Evolutionary conservation across 2,797 vertebrate species (phyloP).

Genomic region (Diplodus puntazzo): DNA sequence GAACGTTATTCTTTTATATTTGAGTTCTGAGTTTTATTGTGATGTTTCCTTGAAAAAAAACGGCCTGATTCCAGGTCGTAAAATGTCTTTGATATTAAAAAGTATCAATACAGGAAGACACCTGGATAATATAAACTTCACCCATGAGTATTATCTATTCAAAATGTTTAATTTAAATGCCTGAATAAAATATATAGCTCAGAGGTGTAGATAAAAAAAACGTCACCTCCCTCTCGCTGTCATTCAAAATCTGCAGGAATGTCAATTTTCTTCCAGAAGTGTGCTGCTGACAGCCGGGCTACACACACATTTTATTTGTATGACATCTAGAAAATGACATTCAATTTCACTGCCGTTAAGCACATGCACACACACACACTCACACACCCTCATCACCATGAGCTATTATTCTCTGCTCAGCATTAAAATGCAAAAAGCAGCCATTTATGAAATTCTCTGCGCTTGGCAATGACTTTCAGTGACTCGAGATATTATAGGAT

Average conservation of each 20-base stretch:
- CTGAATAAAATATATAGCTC: constrained; percentile 11
- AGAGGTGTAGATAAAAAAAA: constrained; percentile 6
- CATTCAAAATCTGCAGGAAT: constrained; percentile 3
- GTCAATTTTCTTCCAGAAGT: constrained; percentile 11
- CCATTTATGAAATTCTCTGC: constrained; percentile 57
- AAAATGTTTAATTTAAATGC: background rate
- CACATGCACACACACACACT: background rate
- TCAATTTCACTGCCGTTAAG: constrained; percentile 7
- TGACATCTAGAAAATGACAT: constrained; percentile 21
- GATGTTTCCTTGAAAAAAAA: background rate
- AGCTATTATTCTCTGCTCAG: constrained; percentile 44
- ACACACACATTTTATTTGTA: constrained; percentile 37
- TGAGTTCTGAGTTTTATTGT: background rate
- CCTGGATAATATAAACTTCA: background rate
- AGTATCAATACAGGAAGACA: background rate
- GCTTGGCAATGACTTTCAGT: constrained; percentile 52
- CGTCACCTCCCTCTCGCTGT: constrained; percentile 4
- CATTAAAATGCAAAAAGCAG: constrained; percentile 55
- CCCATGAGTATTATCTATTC: background rate
- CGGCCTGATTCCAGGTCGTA: too few species aligned
- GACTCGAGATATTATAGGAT: constrained; percentile 57
- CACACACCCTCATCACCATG: constrained; percentile 3
- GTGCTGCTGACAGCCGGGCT: constrained; percentile 39
- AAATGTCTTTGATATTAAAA: background rate
- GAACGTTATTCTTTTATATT: background rate